Evolutionary conservation across 2,888 invertebrate genomes (phyloP).

Genomic region (Dorcus parallelipipedus): DNA sequence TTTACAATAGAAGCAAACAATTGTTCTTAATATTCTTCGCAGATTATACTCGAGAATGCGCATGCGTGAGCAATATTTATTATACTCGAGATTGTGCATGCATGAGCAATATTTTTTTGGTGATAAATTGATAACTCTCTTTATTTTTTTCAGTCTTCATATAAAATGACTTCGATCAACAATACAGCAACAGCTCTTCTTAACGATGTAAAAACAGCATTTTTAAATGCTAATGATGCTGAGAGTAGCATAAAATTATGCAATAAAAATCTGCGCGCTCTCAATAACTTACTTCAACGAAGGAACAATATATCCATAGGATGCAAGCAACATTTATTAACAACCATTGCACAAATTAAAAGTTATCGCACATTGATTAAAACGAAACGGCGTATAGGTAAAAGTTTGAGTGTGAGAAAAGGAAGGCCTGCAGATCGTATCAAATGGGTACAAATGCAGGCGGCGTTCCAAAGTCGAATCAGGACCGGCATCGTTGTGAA

Average conservation of each 20-base stretch:
- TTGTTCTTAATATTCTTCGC: too few species aligned
- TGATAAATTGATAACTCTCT: too few species aligned
- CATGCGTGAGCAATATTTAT: too few species aligned
- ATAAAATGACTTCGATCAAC: too few species aligned
- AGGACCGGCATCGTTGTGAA: slow-evolving; percentile 9
- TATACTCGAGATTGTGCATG: too few species aligned
- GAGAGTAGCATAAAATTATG: neutral
- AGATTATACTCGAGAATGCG: too few species aligned
- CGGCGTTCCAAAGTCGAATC: neutral
- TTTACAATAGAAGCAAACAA: too few species aligned
- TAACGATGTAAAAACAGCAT: too few species aligned
- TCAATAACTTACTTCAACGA: neutral
- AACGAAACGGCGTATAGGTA: neutral
- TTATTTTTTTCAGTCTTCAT: too few species aligned
- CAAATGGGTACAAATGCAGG: neutral
- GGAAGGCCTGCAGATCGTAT: neutral
- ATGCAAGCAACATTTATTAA: neutral
- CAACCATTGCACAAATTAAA: neutral
- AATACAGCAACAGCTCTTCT: too few species aligned
- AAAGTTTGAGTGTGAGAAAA: neutral
- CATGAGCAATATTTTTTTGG: too few species aligned
- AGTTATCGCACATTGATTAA: neutral
- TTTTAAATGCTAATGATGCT: neutral
- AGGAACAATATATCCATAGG: too few species aligned
- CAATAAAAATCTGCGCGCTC: neutral